phyloP scores from a whole-genome alignment of 2,113 vertebrate species.

The Lota lota region DNA sequence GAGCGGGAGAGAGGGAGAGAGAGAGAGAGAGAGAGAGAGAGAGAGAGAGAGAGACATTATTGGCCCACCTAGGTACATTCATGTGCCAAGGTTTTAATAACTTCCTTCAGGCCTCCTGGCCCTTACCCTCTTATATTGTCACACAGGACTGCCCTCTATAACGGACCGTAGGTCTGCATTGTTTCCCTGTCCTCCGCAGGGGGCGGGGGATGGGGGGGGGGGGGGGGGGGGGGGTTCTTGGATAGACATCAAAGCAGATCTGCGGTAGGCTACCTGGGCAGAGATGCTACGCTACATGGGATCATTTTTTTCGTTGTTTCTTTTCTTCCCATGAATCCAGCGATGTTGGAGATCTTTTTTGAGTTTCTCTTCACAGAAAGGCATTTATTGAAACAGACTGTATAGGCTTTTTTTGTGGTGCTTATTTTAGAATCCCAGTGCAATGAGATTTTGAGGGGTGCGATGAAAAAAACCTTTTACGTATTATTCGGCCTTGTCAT shows the following conservation, averaged over 20 bases:
- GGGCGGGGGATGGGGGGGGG: constrained; percentile 12
- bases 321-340: too few relatives aligned
- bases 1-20: constrained; percentile 29
- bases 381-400: too few relatives aligned
- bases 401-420: too few relatives aligned
- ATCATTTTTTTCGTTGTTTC: too few relatives aligned
- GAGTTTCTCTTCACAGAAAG: too few relatives aligned
- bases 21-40: too few relatives aligned
- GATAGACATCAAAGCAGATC: constrained; percentile 1
- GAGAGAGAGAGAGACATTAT: constrained; percentile 68
- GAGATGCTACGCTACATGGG: neutral
- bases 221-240: constrained; percentile 7
- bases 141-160: constrained; percentile 48
- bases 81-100: constrained; percentile 73
- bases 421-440: too few relatives aligned
- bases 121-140: constrained; percentile 60
- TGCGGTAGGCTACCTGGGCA: constrained; percentile 25
- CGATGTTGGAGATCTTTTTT: too few relatives aligned
- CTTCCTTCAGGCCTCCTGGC: constrained; percentile 71
- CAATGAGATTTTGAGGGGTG: too few relatives aligned
- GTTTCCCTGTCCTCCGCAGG: constrained; percentile 20
- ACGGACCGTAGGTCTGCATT: constrained; percentile 41
- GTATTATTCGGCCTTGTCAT: too few relatives aligned
- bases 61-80: constrained; percentile 67
- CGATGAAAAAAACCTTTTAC: too few relatives aligned